Base-by-base conservation (phyloP, 2,797 vertebrate genomes). In the Sebastolobus altivelis region DNA sequence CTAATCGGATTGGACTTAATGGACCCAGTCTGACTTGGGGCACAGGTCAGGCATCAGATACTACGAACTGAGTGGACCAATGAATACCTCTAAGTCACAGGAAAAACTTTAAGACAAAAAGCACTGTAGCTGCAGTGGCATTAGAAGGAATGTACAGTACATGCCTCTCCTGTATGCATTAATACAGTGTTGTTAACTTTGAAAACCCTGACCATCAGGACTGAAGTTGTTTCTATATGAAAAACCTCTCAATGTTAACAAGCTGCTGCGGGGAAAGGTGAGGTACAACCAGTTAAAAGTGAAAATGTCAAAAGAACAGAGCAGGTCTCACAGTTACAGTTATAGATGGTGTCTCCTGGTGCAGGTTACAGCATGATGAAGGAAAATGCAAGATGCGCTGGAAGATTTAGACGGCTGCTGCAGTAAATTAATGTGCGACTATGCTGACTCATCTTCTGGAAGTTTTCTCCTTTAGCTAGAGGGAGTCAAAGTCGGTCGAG, bases 341-440 rank as follows among this genome's bases (percentile, higher is more conserved):
- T 25, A 25, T 55, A n/a, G 67, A 27, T 78, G 46, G 13, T 20
- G 79, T 66, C 65, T 72, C 67, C 55, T 55, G 35, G 13, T 43
- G 49, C 13, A 2, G 16, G 9, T 60, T 22, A 43, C 20, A 60
- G 58, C 37, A 25, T 13, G 76, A 13, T 1, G 54, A 2, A 31
- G 61, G 31, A 65, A 37, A 67, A 62, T 12, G 11, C 68, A 22
- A 6, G 65, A 13, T 7, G 13, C 40, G 54, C 22, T 7, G 20
- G 72, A 74, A 1, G 2, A 16, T 63, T 31, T 38, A 72, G 12
- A 55, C 1, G 31, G 20, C 27, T 33, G 62, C 68, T 61, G 80
- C 27, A 8, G 61, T 13, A 9, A 40, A 65, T 55, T 22, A 37
- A 37, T 20, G 31, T 33, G 18, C 8, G 70, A 40, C 8, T 12